These are phyloP conservation scores for Hypsopygia costalis DNA, from an alignment of 2,888 invertebrate genomes.

Conservation along the genomic window DNA sequence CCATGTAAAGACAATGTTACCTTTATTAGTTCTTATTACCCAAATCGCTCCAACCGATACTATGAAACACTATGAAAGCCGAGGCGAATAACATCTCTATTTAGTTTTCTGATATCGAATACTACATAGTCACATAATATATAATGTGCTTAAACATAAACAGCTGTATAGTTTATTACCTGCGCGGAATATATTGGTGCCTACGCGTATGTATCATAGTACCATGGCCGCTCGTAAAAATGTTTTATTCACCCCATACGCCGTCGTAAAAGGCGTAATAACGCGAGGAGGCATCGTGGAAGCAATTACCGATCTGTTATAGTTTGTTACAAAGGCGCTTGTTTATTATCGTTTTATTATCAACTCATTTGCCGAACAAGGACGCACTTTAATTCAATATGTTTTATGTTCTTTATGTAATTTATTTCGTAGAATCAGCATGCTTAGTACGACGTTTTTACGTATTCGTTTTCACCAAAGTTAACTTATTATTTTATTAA, in stretches of 20 bases:
- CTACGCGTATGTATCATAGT: slow-evolving; percentile 62
- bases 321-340: slow-evolving; percentile 80
- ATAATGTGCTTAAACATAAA: slow-evolving; percentile 1
- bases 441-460: too few species aligned
- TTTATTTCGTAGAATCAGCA: too few species aligned
- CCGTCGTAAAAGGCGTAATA: slow-evolving; percentile 80
- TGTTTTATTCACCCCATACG: slow-evolving; percentile 81
- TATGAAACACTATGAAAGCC: too few species aligned
- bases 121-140: background rate
- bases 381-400: slow-evolving; percentile 70
- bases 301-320: slow-evolving; percentile 81
- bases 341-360: slow-evolving; percentile 80
- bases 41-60: too few species aligned
- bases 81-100: too few species aligned
- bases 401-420: too few species aligned
- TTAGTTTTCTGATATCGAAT: slow-evolving; percentile 3
- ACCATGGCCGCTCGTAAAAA: slow-evolving; percentile 79
- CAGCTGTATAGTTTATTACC: slow-evolving; percentile 37
- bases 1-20: too few species aligned
- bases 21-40: too few species aligned
- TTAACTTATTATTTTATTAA: too few species aligned
- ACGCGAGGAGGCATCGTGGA: slow-evolving; percentile 79
- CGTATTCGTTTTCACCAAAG: too few species aligned
- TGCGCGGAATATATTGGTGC: slow-evolving; percentile 33
- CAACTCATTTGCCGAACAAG: slow-evolving; percentile 76